phyloP scores from a whole-genome alignment of 2,888 invertebrate species.

The Hypercompe scribonia region DNA sequence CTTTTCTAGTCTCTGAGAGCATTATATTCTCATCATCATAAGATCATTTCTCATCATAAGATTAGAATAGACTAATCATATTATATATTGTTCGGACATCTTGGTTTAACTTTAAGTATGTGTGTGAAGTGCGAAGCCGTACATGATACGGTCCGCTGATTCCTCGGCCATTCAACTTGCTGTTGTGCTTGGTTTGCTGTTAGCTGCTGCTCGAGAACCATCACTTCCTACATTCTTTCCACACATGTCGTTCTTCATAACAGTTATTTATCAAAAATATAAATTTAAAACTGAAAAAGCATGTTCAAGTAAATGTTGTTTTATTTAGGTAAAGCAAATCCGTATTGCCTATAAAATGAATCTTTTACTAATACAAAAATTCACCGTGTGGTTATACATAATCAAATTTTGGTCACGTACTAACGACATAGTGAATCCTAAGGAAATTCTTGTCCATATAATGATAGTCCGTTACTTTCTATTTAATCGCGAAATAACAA shows the following conservation, averaged over 20 bases:
- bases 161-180: slow-evolving; percentile 79
- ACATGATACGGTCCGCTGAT: slow-evolving; percentile 75
- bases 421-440: not conserved
- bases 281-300: not conserved
- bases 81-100: slow-evolving; percentile 20
- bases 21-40: slow-evolving; percentile 5
- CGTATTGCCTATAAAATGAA: not conserved
- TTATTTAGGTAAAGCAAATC: not conserved
- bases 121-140: slow-evolving; percentile 69
- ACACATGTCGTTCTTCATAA: slow-evolving; percentile 45
- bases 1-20: slow-evolving; percentile 19
- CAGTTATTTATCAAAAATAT: slow-evolving; percentile 10
- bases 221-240: slow-evolving; percentile 76
- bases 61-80: slow-evolving; percentile 9
- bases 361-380: not conserved
- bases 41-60: not conserved
- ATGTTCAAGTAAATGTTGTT: not conserved
- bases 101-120: slow-evolving; percentile 34
- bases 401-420: not conserved
- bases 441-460: not conserved
- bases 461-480: not conserved
- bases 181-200: slow-evolving; percentile 73
- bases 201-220: slow-evolving; percentile 74
- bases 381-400: not conserved
- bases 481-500: not conserved